Base-by-base conservation (phyloP, 2,888 invertebrate species). In the Caenorhabditis uteleia region DNA sequence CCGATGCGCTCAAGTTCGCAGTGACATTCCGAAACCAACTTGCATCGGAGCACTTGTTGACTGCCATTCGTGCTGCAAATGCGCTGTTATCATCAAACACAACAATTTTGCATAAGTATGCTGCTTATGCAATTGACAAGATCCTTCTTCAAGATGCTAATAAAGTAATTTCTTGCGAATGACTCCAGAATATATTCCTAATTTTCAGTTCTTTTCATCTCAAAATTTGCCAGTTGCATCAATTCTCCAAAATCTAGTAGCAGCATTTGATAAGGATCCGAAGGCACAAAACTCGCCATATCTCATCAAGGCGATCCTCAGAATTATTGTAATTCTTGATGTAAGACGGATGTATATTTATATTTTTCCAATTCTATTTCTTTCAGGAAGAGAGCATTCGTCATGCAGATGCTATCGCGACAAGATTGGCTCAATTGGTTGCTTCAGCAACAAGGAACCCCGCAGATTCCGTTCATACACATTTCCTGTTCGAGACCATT, bases 401-500 rank as follows among this genome's bases (percentile, higher is more conserved):
- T n/a, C 67, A 68, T 27, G 75, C 69, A 5, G 73, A 70, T 36
- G 62, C 68, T 31, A 77, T 80, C 44, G 74, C 80, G 14, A 55
- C 44, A 7, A 66, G 65, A 14, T 51, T 80, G 27, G 73, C 67
- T 0, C 46, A 57, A 25, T 58, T 81, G 44, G 72, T 81, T 25
- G 69, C 65, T 16, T 61, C 64, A 18, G 75, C 75, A 14, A 69
- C 71, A 23, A 68, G 72, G 51, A 68, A 74, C 27, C 87, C 97
- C 0, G 92, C 91, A 78, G 91, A 93, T 79, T 97, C 98, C 0
- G 92, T 95, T 84, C 97, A 97, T 86, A 97, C 97, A 86, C 98
- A 99, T 84, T 98, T 91, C 85, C 87, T 99, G 33, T 98, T 99
- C 84, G 98, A 99, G 87, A 91, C 92, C 0, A 87, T 98, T 36